Evolutionary conservation across 1,140 invertebrate genomes (phyloP), one percentile per base, ranked within the genome.

Genomic region (Nasonia vitripennis): DNA sequence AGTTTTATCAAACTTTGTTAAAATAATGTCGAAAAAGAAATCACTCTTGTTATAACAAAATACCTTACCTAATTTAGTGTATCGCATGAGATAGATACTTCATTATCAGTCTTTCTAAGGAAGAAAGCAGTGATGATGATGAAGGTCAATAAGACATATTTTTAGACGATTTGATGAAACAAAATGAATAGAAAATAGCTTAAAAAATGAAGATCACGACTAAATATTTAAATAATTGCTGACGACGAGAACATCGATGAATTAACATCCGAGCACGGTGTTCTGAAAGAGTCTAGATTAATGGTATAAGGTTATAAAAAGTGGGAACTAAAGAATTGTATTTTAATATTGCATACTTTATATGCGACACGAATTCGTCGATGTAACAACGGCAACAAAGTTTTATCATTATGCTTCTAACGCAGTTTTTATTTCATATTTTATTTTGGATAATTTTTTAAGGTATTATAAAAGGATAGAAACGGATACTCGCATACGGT

Each of bases 161-260:
- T 91, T 91, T 91, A 88, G 88, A 91, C 77, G 74, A 90, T 89
- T 91, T 91, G 90, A 91, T 75, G 87, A 85, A 88, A 70, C 27
- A 62, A 83, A 81, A 86, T 74, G 77, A 87, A 68, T 79, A 87
- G 83, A 86, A 70, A 87, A 20, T 87, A 88, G 85, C 78, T 78
- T 88, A 86, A 88, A 62, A 37, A 51, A 79, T 87, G 84, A 87
- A 85, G 75, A 2, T 82, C 11, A n/a, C 17, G 31, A 82, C 5
- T n/a, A 41, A 84, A 78, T 84, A 48, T 68, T 68, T 37, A 68
- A 67, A 41, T n/a, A 10, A 31, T 79, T 31, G 48, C 20, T 68
- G 31, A 27, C 48, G 12, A 14, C 2, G 31, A 37, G 20, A 79
- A 79, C 9, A 37, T 37, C 2, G 20, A 41, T 41, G 37, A 55